Conservation (phyloP, 2,797 vertebrate genomes). For the Paguma larvata region DNA sequence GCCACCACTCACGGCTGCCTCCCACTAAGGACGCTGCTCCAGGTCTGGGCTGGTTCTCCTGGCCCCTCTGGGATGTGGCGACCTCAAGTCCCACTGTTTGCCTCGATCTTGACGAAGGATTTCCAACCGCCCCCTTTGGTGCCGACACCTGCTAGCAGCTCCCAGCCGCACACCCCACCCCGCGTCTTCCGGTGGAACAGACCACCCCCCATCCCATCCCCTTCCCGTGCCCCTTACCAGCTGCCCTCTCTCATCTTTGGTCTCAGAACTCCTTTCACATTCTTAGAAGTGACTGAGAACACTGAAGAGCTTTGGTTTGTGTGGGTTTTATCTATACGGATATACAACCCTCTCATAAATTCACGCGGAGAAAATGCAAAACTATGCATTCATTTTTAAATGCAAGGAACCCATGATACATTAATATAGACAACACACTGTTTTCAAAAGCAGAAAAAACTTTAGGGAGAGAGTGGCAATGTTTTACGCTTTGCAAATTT, state of each 20-base stretch:
- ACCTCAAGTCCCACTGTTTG: no score
- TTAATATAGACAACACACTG: neutral
- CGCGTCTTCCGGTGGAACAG: accelerated
- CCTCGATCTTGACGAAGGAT: neutral
- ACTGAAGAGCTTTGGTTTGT: neutral
- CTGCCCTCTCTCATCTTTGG: accelerated
- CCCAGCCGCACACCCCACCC: neutral
- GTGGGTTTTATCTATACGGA: no score
- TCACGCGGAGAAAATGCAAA: neutral
- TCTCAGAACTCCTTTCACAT: no score
- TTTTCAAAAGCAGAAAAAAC: neutral
- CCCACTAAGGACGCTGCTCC: accelerated
- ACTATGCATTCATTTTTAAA: neutral
- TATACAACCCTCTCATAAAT: neutral
- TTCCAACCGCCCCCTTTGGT: neutral
- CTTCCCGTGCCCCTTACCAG: neutral
- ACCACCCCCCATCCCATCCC: accelerated
- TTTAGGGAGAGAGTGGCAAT: neutral
- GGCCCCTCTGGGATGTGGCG: neutral
- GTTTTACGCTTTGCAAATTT: no score
- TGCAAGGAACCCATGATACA: neutral
- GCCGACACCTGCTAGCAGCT: accelerated
- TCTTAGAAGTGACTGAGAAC: no score
- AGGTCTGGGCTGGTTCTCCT: accelerated
- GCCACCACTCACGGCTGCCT: accelerated